Evolutionary conservation across 2,797 vertebrate species (phyloP), one percentile per base, ranked within the genome.

Genomic region (Eremophila alpestris): DNA sequence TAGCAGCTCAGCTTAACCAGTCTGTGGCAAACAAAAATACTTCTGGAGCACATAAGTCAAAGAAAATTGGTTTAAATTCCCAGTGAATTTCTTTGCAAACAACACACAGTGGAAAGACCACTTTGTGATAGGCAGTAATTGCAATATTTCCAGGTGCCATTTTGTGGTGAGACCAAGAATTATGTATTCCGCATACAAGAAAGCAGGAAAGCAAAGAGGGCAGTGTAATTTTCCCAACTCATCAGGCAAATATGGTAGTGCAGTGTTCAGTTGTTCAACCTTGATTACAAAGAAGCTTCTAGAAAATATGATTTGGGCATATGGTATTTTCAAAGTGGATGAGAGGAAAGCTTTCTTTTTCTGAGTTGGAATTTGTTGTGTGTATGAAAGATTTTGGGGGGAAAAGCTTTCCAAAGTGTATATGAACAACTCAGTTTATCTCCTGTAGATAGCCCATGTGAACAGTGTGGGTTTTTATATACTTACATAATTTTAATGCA

Each of bases 181-280:
- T 38, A 5, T 30, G 43, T 36, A 41, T 64, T 38, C 32, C 5
- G 4, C 2, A 1, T 0, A 1, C 20, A 15, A 55, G 54, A 41
- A 83, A 68, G 20, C 3, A 4, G 34, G 52, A 74, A 84, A 76
- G 38, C 30, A 45, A 26, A 93, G 70, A 70, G 16, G 46, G 10
- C n/a, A 62, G 49, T 64, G 27, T 68, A 56, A 23, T 78, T 56
- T 71, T 55, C 62, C 32, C 38, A 41, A 6, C 27, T 55, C 15
- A 16, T 24, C 23, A n/a, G 29, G 27, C 40, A 55, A 2, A 48
- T 60, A 26, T 74, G 59, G 36, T n/a, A 62, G 30, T 49, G 64
- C 19, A 58, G 32, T 23, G 22, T 36, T 70, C 43, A 18, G 71
- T 73, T 82, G 55, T 74, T 81, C 58, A 68, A 36, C 11, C 43